Conservation (phyloP, 2,113 vertebrate genomes). For the Sorex fumeus region DNA sequence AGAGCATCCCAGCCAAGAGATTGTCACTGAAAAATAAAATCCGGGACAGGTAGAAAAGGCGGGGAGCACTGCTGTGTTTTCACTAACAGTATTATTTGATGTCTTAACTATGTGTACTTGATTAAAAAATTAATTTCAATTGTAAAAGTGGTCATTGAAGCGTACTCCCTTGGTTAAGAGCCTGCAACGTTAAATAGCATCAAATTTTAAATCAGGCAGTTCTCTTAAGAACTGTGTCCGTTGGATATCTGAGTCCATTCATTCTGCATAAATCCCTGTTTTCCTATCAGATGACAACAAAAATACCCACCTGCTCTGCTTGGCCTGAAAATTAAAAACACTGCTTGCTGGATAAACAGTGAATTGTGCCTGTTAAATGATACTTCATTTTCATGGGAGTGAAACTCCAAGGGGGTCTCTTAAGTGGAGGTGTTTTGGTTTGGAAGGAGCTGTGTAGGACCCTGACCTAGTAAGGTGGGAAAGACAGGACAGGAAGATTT, state of each 20-base stretch:
- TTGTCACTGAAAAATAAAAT: constrained; percentile 22
- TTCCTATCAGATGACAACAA: background rate
- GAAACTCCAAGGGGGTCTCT: constrained; percentile 31
- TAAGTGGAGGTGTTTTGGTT: background rate
- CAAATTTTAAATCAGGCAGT: constrained; percentile 18
- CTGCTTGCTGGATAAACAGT: background rate
- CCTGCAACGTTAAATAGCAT: background rate
- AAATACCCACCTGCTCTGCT: background rate
- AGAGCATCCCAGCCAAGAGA: background rate
- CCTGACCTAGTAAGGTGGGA: background rate
- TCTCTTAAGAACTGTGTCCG: background rate
- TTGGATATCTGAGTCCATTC: background rate
- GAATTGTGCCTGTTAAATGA: background rate
- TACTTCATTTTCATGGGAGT: background rate
- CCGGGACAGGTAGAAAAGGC: background rate
- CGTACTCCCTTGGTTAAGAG: background rate
- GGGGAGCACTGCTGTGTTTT: background rate
- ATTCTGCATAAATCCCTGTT: background rate
- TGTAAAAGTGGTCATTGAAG: constrained; percentile 18
- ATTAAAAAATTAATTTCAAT: constrained; percentile 29
- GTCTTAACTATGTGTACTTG: constrained; percentile 11
- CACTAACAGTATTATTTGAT: constrained; percentile 12
- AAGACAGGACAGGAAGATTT: background rate
- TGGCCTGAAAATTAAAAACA: constrained; percentile 37
- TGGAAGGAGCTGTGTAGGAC: background rate